phyloP scores from a whole-genome alignment of 2,888 invertebrate species.

The Archips crataeganus region DNA sequence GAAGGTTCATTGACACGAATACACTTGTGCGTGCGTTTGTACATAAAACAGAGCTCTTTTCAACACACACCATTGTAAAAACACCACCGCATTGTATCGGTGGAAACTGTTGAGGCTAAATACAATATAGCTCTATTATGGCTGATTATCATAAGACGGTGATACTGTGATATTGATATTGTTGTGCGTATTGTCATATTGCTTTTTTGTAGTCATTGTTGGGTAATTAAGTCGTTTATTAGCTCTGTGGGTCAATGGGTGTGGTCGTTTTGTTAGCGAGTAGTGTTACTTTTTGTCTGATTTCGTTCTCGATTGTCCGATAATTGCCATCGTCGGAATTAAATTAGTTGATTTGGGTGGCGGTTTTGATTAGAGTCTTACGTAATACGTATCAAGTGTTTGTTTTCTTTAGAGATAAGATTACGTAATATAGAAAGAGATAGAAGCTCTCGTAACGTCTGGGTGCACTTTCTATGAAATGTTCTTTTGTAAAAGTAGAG shows the following conservation, averaged over 20 bases:
- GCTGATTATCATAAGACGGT: conserved; percentile 67
- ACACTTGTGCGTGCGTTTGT: conserved; percentile 65
- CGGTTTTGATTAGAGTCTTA: conserved; percentile 7
- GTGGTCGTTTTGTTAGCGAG: conserved; percentile 61
- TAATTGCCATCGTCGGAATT: conserved; percentile 16
- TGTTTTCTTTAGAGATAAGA: not conserved
- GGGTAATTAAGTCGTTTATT: conserved; percentile 74
- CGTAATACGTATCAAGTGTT: conserved; percentile 4
- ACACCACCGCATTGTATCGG: conserved; percentile 65
- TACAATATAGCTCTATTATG: conserved; percentile 71
- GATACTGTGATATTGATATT: conserved; percentile 49
- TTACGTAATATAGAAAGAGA: not conserved
- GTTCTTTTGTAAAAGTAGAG: not conserved
- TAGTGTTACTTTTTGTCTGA: conserved; percentile 53
- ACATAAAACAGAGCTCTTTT: conserved; percentile 67
- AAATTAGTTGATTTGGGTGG: conserved; percentile 11
- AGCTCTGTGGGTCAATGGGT: conserved; percentile 69
- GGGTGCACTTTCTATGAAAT: not conserved
- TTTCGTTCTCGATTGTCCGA: conserved; percentile 27
- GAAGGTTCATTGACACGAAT: conserved; percentile 68
- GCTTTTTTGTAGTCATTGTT: conserved; percentile 71
- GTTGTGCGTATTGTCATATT: conserved; percentile 50
- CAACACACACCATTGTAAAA: conserved; percentile 67
- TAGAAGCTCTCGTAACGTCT: not conserved
- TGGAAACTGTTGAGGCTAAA: conserved; percentile 70